These are phyloP conservation scores for Platycnemis pennipes DNA, from an alignment of 2,888 invertebrate genomes.

Conservation along the genomic window DNA sequence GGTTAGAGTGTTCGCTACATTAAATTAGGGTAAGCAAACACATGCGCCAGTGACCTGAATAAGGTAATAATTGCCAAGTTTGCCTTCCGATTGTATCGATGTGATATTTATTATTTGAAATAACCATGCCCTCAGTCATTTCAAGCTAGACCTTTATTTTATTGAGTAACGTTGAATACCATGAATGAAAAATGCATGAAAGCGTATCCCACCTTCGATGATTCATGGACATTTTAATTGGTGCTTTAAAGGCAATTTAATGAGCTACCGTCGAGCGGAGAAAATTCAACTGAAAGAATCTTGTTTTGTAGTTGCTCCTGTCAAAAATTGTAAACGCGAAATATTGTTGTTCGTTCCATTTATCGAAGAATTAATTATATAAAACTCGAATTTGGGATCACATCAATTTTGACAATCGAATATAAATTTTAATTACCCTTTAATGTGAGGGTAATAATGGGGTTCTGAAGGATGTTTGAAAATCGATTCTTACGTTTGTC, in stretches of 20 bases:
- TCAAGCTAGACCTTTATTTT: neutral
- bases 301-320: neutral
- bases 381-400: neutral
- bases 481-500: neutral
- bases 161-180: neutral
- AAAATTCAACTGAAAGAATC: neutral
- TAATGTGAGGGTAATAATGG: neutral
- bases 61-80: no score
- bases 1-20: no score
- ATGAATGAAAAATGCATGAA: neutral
- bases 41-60: no score
- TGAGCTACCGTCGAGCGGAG: neutral
- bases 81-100: no score
- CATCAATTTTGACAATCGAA: constrained; percentile 5
- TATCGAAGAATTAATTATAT: neutral
- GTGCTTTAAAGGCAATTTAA: neutral
- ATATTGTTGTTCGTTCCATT: neutral
- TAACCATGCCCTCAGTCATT: neutral
- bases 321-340: neutral
- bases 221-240: neutral
- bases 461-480: neutral
- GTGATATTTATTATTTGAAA: no score
- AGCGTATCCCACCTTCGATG: neutral
- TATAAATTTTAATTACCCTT: neutral
- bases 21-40: no score